Evolutionary conservation across 1,140 invertebrate species (phyloP).

Genomic region (Ceratosolen solmsi): DNA sequence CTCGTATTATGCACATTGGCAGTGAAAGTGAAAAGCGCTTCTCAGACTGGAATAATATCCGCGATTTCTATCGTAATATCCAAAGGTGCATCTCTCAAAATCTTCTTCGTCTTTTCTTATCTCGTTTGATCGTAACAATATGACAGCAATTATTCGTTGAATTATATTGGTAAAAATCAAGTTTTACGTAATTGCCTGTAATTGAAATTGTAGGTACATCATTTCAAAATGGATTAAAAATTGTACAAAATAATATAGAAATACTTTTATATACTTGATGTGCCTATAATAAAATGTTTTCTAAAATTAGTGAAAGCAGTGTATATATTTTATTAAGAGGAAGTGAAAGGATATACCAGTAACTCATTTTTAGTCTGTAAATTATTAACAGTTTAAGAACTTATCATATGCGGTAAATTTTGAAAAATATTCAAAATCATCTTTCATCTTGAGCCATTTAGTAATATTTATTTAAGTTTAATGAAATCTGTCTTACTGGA

Average conservation of each 20-base stretch:
- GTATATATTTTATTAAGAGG: no score
- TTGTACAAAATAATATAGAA: no score
- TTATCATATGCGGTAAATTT: background rate
- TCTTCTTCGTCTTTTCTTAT: background rate
- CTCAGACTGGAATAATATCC: background rate
- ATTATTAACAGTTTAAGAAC: background rate
- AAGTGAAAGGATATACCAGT: background rate
- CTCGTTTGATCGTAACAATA: background rate
- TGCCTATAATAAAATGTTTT: no score
- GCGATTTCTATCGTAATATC: background rate
- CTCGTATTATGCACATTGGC: no score
- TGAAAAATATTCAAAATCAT: background rate
- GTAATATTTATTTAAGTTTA: no score
- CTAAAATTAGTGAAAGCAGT: no score
- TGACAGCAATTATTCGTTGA: background rate
- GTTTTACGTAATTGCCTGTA: background rate
- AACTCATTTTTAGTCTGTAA: background rate
- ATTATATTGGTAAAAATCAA: background rate
- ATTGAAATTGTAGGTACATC: background rate
- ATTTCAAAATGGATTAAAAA: no score
- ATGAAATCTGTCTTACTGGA: no score
- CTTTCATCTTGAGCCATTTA: background rate
- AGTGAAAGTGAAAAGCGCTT: slow-evolving; percentile 39
- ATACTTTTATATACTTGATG: no score
- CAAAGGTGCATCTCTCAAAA: background rate